phyloP scores from a whole-genome alignment of 1,140 invertebrate species.

The Schlechtendalia chinensis region DNA sequence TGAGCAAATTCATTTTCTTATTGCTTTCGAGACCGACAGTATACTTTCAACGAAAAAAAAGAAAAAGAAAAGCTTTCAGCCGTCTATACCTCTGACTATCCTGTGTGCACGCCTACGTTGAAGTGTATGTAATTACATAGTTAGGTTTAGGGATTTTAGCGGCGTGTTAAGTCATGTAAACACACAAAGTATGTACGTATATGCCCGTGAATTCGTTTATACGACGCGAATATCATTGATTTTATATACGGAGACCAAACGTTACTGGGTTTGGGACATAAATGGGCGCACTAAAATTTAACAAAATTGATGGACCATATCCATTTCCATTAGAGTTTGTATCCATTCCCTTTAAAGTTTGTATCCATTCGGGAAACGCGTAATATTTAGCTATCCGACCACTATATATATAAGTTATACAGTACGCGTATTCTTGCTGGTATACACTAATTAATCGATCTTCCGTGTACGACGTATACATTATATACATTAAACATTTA shows the following conservation, averaged over 20 bases:
- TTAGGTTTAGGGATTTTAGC: too few species aligned
- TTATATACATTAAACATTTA: background rate
- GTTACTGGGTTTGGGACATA: background rate
- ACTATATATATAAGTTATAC: background rate
- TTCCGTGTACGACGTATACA: background rate
- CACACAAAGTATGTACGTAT: too few species aligned
- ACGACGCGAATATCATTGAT: constrained; percentile 25
- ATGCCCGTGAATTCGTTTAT: background rate
- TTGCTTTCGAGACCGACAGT: too few species aligned
- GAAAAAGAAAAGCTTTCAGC: too few species aligned
- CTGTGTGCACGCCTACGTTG: too few species aligned
- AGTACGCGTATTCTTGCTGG: background rate
- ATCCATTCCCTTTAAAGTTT: constrained; percentile 32
- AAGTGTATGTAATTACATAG: too few species aligned
- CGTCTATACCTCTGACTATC: too few species aligned
- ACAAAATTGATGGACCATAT: constrained; percentile 32
- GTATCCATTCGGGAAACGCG: constrained; percentile 22
- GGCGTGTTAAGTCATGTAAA: background rate
- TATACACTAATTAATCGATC: constrained; percentile 18
- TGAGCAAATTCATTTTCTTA: too few species aligned
- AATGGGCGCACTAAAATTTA: constrained; percentile 38
- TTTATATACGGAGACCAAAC: constrained; percentile 11
- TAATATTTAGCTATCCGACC: background rate
- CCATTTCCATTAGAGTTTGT: constrained; percentile 30
- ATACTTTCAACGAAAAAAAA: too few species aligned